Base-by-base conservation (phyloP, 2,113 vertebrate genomes). In the Xenopus laevis region DNA sequence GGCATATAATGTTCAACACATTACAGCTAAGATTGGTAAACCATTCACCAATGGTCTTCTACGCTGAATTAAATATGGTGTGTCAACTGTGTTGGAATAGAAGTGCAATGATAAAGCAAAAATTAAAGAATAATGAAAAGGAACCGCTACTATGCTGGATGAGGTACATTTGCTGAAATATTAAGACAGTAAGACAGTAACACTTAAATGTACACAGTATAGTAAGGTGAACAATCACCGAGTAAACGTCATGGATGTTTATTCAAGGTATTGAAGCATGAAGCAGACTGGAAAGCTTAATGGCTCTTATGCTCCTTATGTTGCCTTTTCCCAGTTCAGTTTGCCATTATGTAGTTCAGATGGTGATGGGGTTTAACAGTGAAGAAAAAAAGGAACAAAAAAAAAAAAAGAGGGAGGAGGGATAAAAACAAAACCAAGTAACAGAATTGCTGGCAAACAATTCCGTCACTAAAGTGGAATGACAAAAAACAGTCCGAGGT, bases 1-100 rank as follows among this genome's bases (percentile, higher is more conserved):
- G 87, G 90, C 89, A 94, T 90, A 90, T 91, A 93, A 92, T 92
- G 91, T 89, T 90, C 85, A 93, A 95, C 92, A 96, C 83, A 84
- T 87, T 91, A 93, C 91, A 92, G 88, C 89, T n/a, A 90, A 89
- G 86, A 80, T 93, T 92, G 91, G 92, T 82, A 88, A 90, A 91
- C 88, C 88, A 89, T 84, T 89, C 89, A 91, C 89, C 89, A 90
- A 83, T 89, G 23, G 89, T 89, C 90, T 90, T 85, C 74, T 87
- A 89, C 85, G 88, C 83, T 88, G 89, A 93, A 92, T 91, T 88
- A 90, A 85, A 87, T 81, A 91, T 88, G 86, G 83, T 85, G 89
- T 87, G 88, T 82, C 83, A 85, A 85, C 83, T 88, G 85, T 82
- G 89, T 84, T 87, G 84, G 82, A 86, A 85, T 64, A 84, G 83